These are phyloP conservation scores for Drosophila falleni DNA, from an alignment of 2,888 invertebrate species.

Conservation along the genomic window DNA sequence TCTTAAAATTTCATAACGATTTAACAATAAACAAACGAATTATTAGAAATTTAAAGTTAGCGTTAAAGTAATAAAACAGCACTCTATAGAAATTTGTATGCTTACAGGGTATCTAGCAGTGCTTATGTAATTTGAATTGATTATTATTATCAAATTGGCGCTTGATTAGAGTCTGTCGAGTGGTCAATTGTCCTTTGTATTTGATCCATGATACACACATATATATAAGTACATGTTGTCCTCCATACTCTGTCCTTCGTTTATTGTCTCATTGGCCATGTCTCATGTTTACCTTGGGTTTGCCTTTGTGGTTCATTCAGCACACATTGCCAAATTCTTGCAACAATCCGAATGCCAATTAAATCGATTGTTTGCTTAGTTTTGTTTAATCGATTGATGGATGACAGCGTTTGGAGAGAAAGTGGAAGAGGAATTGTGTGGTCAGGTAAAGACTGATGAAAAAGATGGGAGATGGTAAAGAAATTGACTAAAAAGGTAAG, in stretches of 20 bases:
- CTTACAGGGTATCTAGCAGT: background rate
- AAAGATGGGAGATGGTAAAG: background rate
- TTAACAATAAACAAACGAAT: background rate
- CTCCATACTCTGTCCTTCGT: background rate
- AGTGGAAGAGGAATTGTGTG: background rate
- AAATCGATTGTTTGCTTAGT: conserved; percentile 24
- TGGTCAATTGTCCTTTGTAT: background rate
- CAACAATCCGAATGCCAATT: conserved; percentile 24
- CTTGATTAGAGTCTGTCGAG: conserved; percentile 1
- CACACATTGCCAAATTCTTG: conserved; percentile 20
- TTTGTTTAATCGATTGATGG: conserved; percentile 22
- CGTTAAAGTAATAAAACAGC: too few relatives aligned
- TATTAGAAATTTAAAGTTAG: too few relatives aligned
- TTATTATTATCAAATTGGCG: conserved; percentile 19
- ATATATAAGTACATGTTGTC: background rate
- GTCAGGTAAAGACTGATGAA: background rate
- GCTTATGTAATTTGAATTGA: conserved; percentile 16
- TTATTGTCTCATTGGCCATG: conserved; percentile 7
- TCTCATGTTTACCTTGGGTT: conserved; percentile 15
- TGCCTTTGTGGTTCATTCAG: conserved; percentile 16
- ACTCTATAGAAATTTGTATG: too few relatives aligned
- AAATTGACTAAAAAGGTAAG: background rate
- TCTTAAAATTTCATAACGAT: background rate
- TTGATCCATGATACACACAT: background rate
- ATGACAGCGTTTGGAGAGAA: background rate